These are phyloP conservation scores for Sparidentex hasta DNA, from an alignment of 2,797 vertebrate genomes.

Conservation along the genomic window DNA sequence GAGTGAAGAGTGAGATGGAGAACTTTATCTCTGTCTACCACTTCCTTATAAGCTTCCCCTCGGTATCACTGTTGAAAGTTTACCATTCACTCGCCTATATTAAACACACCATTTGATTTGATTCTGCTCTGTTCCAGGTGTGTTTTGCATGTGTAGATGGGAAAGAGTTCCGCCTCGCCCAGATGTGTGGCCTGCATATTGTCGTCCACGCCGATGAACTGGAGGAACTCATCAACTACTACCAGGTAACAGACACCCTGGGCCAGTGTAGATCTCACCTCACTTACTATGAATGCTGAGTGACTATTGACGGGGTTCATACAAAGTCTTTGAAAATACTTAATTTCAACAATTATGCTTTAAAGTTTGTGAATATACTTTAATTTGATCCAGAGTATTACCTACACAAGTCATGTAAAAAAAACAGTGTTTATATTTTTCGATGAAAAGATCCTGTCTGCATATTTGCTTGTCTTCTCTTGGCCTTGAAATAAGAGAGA, in stretches of 20 bases:
- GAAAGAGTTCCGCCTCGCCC: slow-evolving; percentile 93
- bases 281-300: not conserved
- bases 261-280: not conserved
- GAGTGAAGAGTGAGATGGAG: not conserved
- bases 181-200: slow-evolving; percentile 95
- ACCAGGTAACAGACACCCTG: slow-evolving; percentile 86
- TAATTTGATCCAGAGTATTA: no score
- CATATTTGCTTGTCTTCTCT: no score
- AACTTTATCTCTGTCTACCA: not conserved
- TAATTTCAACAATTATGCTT: no score
- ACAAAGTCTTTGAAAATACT: no score
- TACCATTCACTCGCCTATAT: not conserved
- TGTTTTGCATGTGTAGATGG: slow-evolving; percentile 96
- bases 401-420: no score
- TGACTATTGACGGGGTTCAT: not conserved
- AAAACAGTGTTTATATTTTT: no score
- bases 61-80: not conserved
- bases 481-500: no score
- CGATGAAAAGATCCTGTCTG: no score
- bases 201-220: slow-evolving; percentile 96
- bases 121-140: slow-evolving; percentile 82
- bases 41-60: not conserved
- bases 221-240: slow-evolving; percentile 94
- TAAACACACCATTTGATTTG: not conserved
- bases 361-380: no score